Evolutionary conservation across 2,888 invertebrate genomes (phyloP).

Genomic region (Achlya flavicornis): DNA sequence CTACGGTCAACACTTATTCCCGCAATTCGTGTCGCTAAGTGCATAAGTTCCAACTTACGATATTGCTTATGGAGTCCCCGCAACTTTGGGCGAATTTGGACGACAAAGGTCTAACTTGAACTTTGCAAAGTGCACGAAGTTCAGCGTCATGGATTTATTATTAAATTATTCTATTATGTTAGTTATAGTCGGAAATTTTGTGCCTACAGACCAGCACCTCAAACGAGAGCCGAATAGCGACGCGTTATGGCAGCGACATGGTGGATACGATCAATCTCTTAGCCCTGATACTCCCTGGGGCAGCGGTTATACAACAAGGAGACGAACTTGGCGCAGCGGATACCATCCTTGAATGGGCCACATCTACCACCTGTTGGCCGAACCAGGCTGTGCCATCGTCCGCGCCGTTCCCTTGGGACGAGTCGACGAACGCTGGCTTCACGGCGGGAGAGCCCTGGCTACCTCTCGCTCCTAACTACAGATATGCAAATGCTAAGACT

Average conservation of each 20-base stretch:
- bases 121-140: background rate
- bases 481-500: constrained; percentile 84
- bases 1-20: constrained; percentile 12
- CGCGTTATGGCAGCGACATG: constrained; percentile 86
- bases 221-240: constrained; percentile 71
- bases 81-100: background rate
- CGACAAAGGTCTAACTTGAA: background rate
- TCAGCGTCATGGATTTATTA: background rate
- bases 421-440: constrained; percentile 72
- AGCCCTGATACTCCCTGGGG: constrained; percentile 88
- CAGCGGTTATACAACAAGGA: constrained; percentile 90
- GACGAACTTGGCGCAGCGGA: constrained; percentile 87
- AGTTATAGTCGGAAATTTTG: background rate
- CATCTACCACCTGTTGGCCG: constrained; percentile 79
- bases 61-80: background rate
- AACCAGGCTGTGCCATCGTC: constrained; percentile 50
- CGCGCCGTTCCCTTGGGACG: constrained; percentile 76
- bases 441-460: constrained; percentile 87
- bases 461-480: constrained; percentile 86
- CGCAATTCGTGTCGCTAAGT: background rate
- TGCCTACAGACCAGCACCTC: constrained; percentile 58
- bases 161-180: background rate
- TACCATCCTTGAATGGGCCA: constrained; percentile 81
- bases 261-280: constrained; percentile 89
- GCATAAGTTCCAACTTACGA: constrained; percentile 12